A percentile compares a stretch with the other conserved stretches of the same genome.
Conservation (phyloP, 2,888 invertebrate genomes). For the Amblyjoppa fuscipennis region DNA sequence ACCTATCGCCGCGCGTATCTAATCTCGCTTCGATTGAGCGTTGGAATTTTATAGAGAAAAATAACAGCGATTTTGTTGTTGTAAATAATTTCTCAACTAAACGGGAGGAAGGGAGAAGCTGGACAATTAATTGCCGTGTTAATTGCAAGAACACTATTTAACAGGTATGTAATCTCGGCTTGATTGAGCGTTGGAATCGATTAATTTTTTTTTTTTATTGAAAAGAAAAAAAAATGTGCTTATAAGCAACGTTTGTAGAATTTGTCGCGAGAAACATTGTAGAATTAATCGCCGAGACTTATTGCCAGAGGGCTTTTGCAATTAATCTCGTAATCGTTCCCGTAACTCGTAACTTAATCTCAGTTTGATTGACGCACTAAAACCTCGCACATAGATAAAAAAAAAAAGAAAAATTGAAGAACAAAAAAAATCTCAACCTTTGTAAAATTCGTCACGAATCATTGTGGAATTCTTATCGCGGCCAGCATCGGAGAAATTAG, state of each 20-base stretch:
- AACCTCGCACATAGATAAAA: too few species aligned
- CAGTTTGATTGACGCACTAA: too few species aligned
- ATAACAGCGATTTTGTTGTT: not conserved
- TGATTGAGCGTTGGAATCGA: too few species aligned
- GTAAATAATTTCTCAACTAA: not conserved
- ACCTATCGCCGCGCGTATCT: constrained; percentile 3
- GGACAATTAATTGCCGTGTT: not conserved
- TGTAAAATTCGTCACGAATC: not conserved
- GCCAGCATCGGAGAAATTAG: not conserved
- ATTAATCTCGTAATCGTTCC: too few species aligned
- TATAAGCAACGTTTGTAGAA: not conserved
- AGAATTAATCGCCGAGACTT: too few species aligned
- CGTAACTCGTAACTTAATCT: too few species aligned
- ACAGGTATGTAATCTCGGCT: not conserved
- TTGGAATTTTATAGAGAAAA: not conserved
- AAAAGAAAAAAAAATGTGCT: too few species aligned
- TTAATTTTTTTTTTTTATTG: too few species aligned
- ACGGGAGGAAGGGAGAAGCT: not conserved
- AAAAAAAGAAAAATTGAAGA: not conserved
- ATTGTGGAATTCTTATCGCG: not conserved
- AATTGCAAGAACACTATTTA: not conserved
- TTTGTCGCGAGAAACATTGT: too few species aligned
- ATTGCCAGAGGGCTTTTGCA: too few species aligned
- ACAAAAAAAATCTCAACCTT: not conserved
- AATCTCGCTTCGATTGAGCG: constrained; percentile 9